Conservation (phyloP, 2,113 vertebrate genomes). For the Tupaia chinensis region DNA sequence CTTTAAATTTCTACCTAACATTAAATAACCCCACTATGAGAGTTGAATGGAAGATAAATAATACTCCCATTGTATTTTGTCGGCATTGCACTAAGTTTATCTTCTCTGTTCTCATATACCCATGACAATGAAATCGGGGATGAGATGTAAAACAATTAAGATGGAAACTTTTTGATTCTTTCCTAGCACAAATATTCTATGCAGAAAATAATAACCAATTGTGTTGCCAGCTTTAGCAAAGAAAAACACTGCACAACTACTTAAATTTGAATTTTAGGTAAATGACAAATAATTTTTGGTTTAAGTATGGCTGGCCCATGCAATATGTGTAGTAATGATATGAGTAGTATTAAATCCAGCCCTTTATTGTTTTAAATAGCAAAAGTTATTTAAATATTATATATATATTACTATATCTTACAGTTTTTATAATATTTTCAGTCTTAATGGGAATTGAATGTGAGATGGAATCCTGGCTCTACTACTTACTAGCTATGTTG, state of each 20-base stretch:
- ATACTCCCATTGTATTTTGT: not conserved
- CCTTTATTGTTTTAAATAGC: not conserved
- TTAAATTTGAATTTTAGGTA: constrained; percentile 24
- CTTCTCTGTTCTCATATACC: not conserved
- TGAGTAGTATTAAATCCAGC: not conserved
- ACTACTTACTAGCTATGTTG: not conserved
- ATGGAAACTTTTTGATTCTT: not conserved
- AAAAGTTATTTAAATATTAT: too few relatives aligned
- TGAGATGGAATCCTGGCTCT: not conserved
- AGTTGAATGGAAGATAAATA: not conserved
- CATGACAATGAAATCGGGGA: not conserved
- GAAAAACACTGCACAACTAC: not conserved
- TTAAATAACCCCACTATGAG: not conserved
- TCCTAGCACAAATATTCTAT: not conserved
- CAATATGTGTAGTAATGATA: not conserved
- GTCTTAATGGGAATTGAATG: not conserved
- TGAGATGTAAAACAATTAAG: not conserved
- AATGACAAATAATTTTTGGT: not conserved
- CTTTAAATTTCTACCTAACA: not conserved
- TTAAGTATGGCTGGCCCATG: not conserved
- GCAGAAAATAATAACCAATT: not conserved
- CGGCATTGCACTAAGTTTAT: not conserved
- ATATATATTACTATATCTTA: not conserved
- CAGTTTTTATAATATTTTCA: not conserved
- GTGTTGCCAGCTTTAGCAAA: not conserved